Evolutionary conservation across 35 echinoderm and acorn worm species (phyloP), one percentile per base, ranked within the genome.

Genomic region (Ophioderma brevispina): DNA sequence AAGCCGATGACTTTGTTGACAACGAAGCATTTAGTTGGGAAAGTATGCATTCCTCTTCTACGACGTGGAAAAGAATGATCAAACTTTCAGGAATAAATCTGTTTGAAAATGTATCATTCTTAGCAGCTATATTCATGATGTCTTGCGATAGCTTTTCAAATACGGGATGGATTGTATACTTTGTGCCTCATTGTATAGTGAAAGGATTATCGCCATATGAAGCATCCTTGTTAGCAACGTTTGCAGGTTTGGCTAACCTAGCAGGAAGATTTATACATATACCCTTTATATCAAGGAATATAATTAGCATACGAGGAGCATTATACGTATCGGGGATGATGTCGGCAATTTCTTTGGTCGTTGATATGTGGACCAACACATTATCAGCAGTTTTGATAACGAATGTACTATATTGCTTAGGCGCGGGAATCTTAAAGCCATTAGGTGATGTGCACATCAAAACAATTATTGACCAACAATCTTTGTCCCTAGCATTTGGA

Each of bases 101-200:
- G 39, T 55, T 84, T 25, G 32, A 21, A 17, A 37, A 84, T 4
- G 21, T 84, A 21, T 84, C 81, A 0, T 84, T 50, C 34, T 1
- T 84, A 50, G 32, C 81, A 35, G 17, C 49, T n/a, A 59, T 84
- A 84, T 33, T 33, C 41, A 50, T 40, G 32, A 49, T 84, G 25
- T 46, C 39, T 31, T 50, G 49, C n/a, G 30, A 33, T n/a, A 50
- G 81, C 18, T 84, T 84, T 35, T 40, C 49, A 1, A 84, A 84
- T 50, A 33, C 49, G n/a, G 37, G 39, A 8, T 84, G 81, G 81
- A 40, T 84, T 0, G 46, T 84, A 0, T 84, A 84, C 34, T 52
- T 50, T 17, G 81, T 84, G 14, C 81, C 81, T 56, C 81, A 84
- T 25, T 31, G 40, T 34, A 40, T 84, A 23, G 21, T 35, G 30